Evolutionary conservation across 2,888 invertebrate genomes (phyloP).

Genomic region (Teinopalpus imperialis): DNA sequence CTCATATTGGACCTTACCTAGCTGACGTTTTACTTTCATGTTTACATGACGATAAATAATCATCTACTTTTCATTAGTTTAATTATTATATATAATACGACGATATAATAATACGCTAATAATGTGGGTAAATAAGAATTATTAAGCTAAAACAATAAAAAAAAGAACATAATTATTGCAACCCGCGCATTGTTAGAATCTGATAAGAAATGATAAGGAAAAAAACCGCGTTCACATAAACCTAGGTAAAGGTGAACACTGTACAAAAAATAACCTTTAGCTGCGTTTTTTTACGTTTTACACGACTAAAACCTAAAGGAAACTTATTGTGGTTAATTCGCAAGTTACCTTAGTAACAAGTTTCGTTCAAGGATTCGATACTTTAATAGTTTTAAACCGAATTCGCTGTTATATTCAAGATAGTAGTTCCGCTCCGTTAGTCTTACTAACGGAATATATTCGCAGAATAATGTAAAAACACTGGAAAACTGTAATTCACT

Average conservation of each 20-base stretch:
- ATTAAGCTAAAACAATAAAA: no score
- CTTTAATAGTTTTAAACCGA: slow-evolving; percentile 24
- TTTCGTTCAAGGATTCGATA: background rate
- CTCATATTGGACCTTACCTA: no score
- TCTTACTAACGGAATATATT: slow-evolving; percentile 53
- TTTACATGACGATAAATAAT: no score
- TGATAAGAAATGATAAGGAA: slow-evolving; percentile 33
- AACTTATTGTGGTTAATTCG: slow-evolving; percentile 8
- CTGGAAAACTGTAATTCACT: slow-evolving; percentile 38
- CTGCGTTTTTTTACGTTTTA: slow-evolving; percentile 22
- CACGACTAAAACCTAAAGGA: slow-evolving; percentile 10
- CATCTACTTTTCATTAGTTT: no score
- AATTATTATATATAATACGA: no score
- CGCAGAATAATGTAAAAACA: slow-evolving; percentile 59
- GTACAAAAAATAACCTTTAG: slow-evolving; percentile 24
- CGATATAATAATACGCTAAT: no score
- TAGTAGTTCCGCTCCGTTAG: slow-evolving; percentile 57
- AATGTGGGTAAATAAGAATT: no score
- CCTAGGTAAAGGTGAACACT: background rate
- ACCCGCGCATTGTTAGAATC: slow-evolving; percentile 15
- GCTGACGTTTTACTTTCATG: no score
- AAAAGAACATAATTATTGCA: no score
- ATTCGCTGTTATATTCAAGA: slow-evolving; percentile 52
- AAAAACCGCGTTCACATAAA: slow-evolving; percentile 17
- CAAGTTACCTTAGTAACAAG: slow-evolving; percentile 16